Conservation (phyloP, 2,113 vertebrate species). For the Odontophorus gujanensis region DNA sequence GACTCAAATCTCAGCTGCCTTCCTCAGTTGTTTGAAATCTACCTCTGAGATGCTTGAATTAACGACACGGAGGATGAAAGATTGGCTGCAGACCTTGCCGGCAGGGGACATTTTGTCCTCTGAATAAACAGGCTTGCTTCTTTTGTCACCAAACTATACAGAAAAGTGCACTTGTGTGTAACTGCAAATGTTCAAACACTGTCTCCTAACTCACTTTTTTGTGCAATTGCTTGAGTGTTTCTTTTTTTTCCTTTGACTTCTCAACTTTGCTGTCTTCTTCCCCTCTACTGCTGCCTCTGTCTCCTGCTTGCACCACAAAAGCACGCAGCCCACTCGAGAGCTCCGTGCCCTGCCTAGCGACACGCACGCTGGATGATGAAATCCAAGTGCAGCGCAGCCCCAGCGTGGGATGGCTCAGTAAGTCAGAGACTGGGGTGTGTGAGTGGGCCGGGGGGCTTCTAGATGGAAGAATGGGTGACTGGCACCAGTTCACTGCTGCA, state of each 20-base stretch:
- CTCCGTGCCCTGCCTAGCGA: conserved; percentile 93
- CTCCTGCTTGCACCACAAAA: conserved; percentile 78
- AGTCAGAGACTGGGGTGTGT: conserved; percentile 73
- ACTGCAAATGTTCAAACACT: neutral
- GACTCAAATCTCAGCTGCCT: neutral
- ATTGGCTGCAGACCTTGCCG: neutral
- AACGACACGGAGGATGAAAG: neutral
- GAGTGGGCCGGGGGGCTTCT: neutral
- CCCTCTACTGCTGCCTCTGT: conserved; percentile 64
- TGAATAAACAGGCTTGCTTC: fast-evolving
- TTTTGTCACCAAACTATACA: neutral
- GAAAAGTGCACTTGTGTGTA: neutral
- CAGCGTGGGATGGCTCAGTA: conserved; percentile 98
- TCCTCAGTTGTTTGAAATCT: neutral
- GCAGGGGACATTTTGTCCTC: fast-evolving
- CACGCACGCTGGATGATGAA: conserved; percentile 87
- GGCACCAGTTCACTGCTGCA: neutral
- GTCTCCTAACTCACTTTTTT: conserved; percentile 48
- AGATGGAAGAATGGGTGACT: neutral
- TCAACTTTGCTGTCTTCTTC: conserved; percentile 73
- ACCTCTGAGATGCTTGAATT: neutral
- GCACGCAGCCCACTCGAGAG: conserved; percentile 92
- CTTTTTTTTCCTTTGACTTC: conserved; percentile 55
- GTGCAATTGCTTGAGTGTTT: conserved; percentile 69
- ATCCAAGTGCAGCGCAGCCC: conserved; percentile 85